Evolutionary conservation across 2,888 invertebrate genomes (phyloP).

Genomic region (Lordiphosa fenestrarum): DNA sequence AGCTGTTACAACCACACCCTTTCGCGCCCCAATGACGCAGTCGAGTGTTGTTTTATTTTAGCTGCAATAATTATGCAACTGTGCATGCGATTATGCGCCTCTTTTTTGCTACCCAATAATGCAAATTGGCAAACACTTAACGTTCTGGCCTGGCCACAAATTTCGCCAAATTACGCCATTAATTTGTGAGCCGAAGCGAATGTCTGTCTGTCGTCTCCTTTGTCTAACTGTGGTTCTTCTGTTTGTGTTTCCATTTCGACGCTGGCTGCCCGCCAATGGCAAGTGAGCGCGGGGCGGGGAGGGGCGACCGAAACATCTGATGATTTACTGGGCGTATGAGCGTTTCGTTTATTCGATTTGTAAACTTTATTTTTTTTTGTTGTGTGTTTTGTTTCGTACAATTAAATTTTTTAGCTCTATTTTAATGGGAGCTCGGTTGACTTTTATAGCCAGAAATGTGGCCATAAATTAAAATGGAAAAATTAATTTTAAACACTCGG

Average conservation of each 20-base stretch:
- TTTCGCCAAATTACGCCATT: conserved; percentile 59
- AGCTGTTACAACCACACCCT: not conserved
- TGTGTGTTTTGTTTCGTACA: conserved; percentile 2
- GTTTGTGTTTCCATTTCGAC: conserved; percentile 50
- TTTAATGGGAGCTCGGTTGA: conserved; percentile 32
- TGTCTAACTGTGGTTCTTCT: conserved; percentile 59
- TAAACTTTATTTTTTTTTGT: conserved; percentile 16
- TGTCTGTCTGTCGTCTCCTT: conserved; percentile 40
- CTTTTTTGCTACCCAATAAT: not conserved
- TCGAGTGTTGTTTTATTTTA: conserved; percentile 21
- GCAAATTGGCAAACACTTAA: conserved; percentile 43
- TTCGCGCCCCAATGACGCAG: conserved; percentile 6
- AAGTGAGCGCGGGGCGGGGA: conserved; percentile 11
- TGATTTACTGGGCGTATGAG: conserved; percentile 56
- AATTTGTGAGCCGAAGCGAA: conserved; percentile 52
- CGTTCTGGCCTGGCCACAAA: conserved; percentile 28
- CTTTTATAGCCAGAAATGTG: conserved; percentile 32
- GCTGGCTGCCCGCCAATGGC: conserved; percentile 59
- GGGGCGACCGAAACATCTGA: conserved; percentile 8
- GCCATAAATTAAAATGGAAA: conserved; percentile 16
- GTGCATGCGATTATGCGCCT: conserved; percentile 8
- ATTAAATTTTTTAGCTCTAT: conserved; percentile 2
- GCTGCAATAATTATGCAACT: conserved; percentile 28
- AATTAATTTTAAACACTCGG: conserved; percentile 8
- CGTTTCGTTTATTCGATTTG: conserved; percentile 26